phyloP scores from a whole-genome alignment of 2,797 vertebrate species.

The Sitta carolinensis region DNA sequence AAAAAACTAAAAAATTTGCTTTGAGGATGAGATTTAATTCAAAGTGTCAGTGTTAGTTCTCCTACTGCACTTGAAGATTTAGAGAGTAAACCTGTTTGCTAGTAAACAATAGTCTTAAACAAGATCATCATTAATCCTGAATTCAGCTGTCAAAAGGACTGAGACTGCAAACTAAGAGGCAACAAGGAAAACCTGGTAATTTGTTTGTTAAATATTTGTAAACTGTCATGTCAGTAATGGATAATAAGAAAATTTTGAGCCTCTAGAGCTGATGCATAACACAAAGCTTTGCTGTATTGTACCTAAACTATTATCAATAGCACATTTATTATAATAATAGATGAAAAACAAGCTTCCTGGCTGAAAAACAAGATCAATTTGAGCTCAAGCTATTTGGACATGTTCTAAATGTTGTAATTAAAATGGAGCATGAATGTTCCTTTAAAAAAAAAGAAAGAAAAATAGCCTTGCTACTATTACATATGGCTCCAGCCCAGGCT shows the following conservation, averaged over 20 bases:
- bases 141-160: constrained; percentile 33
- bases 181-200: constrained; percentile 50
- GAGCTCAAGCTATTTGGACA: constrained; percentile 6
- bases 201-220: constrained; percentile 64
- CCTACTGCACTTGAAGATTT: neutral
- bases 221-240: constrained; percentile 51
- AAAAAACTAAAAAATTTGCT: constrained; percentile 26
- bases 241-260: constrained; percentile 49
- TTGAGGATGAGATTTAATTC: constrained; percentile 30
- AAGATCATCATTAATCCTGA: constrained; percentile 50
- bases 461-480: neutral
- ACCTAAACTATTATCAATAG: constrained; percentile 52
- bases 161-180: constrained; percentile 21
- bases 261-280: constrained; percentile 7
- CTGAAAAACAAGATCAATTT: constrained; percentile 64
- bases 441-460: neutral
- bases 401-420: constrained; percentile 53
- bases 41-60: neutral
- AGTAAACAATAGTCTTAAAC: constrained; percentile 12
- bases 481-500: neutral
- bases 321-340: constrained; percentile 57
- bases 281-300: constrained; percentile 11
- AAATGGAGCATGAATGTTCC: constrained; percentile 29
- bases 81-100: constrained; percentile 14
- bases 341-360: constrained; percentile 41